Conservation (phyloP, 1,140 invertebrate genomes). For the Colletes latitarsis region DNA sequence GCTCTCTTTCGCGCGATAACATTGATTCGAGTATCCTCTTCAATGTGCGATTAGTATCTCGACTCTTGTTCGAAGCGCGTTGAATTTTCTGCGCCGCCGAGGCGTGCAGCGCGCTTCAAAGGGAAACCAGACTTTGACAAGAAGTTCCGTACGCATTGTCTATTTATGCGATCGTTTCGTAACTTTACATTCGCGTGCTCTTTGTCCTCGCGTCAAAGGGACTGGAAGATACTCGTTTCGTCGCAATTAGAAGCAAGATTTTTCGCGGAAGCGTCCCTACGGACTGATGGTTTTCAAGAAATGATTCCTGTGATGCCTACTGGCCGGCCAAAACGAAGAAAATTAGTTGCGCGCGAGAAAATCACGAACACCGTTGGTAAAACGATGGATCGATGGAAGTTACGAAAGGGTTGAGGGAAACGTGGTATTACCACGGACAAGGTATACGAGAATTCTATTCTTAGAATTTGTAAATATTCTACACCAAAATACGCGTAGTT, state of each 20-base stretch:
- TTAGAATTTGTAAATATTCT: too few relatives aligned
- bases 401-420: too few relatives aligned
- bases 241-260: constrained; percentile 7
- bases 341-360: too few relatives aligned
- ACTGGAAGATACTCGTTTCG: constrained; percentile 1
- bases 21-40: constrained; percentile 20
- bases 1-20: constrained; percentile 6
- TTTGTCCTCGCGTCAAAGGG: constrained; percentile 17
- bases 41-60: constrained; percentile 23
- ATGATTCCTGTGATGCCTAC: too few relatives aligned
- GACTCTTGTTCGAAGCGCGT: neutral
- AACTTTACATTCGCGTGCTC: constrained; percentile 1
- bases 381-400: too few relatives aligned
- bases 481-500: too few relatives aligned
- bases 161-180: constrained; percentile 26
- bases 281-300: too few relatives aligned
- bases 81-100: constrained; percentile 9
- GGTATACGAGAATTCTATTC: too few relatives aligned
- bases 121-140: constrained; percentile 18
- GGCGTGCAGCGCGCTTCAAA: neutral
- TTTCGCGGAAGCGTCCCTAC: neutral
- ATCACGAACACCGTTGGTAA: too few relatives aligned
- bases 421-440: too few relatives aligned
- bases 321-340: too few relatives aligned
- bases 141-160: constrained; percentile 18